Conservation (phyloP, 1,140 invertebrate genomes). For the Bombus turneri region DNA sequence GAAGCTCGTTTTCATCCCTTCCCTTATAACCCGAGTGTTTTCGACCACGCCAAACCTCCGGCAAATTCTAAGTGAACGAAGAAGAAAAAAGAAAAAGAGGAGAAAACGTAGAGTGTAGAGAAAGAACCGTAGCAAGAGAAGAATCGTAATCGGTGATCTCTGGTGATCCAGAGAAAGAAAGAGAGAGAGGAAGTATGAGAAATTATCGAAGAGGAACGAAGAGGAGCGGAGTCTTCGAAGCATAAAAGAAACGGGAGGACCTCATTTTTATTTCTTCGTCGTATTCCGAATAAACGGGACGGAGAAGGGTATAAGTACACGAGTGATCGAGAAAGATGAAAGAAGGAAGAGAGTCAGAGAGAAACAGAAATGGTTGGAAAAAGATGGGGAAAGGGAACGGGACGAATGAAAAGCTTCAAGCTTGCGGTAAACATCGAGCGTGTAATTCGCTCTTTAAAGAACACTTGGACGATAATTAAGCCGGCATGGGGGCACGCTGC, state of each 20-base stretch:
- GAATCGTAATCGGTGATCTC: slow-evolving; percentile 62
- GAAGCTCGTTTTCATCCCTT: slow-evolving; percentile 19
- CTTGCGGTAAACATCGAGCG: slow-evolving; percentile 80
- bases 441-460: slow-evolving; percentile 82
- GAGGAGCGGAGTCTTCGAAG: slow-evolving; percentile 48
- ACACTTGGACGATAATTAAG: slow-evolving; percentile 82
- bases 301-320: neutral
- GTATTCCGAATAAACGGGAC: neutral
- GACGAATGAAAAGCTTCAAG: slow-evolving; percentile 75
- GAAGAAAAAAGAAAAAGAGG: neutral
- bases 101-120: neutral
- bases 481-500: slow-evolving; percentile 39
- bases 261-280: slow-evolving; percentile 2
- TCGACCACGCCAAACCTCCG: neutral
- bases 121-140: neutral
- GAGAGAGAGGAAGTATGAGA: slow-evolving; percentile 23
- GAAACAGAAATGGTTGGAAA: neutral
- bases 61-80: neutral
- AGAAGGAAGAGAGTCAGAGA: slow-evolving; percentile 21
- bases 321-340: slow-evolving; percentile 47
- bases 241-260: slow-evolving; percentile 72
- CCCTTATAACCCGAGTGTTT: neutral
- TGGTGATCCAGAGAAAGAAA: neutral
- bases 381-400: slow-evolving; percentile 30
- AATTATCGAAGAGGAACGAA: slow-evolving; percentile 39